Percentiles rank a stretch among this genome's conserved stretches.
Evolutionary conservation across 2,113 vertebrate species (phyloP).

Genomic region (human): DNA sequence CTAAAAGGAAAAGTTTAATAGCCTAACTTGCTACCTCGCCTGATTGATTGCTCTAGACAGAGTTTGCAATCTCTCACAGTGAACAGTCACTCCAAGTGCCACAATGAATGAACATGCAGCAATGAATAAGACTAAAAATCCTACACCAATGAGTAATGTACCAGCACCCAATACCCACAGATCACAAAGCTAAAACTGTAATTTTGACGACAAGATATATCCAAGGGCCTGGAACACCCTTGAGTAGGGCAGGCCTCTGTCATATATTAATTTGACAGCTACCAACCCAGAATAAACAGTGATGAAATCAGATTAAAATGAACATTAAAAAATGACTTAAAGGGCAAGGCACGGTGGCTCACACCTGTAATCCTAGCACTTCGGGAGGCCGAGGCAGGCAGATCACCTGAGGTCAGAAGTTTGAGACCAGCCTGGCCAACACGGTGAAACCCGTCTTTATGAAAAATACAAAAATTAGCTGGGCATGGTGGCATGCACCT

Average conservation of each 20-base stretch:
- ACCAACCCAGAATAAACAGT: background rate
- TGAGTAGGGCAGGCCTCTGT: background rate
- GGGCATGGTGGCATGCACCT: background rate
- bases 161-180: background rate
- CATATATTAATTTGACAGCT: background rate
- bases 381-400: background rate
- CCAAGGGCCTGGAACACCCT: background rate
- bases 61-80: background rate
- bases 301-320: background rate
- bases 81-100: background rate
- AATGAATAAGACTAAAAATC: background rate
- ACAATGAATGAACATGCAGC: background rate
- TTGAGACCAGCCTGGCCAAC: background rate
- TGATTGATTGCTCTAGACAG: background rate
- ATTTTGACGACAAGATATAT: background rate
- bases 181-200: background rate
- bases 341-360: background rate
- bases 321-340: background rate
- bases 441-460: background rate
- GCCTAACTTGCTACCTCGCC: background rate
- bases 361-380: background rate
- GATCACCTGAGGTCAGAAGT: background rate
- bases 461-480: background rate
- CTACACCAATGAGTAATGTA: background rate
- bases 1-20: constrained; percentile 23